phyloP scores from a whole-genome alignment of 2,797 vertebrate species.

The Fistularia tabacaria region DNA sequence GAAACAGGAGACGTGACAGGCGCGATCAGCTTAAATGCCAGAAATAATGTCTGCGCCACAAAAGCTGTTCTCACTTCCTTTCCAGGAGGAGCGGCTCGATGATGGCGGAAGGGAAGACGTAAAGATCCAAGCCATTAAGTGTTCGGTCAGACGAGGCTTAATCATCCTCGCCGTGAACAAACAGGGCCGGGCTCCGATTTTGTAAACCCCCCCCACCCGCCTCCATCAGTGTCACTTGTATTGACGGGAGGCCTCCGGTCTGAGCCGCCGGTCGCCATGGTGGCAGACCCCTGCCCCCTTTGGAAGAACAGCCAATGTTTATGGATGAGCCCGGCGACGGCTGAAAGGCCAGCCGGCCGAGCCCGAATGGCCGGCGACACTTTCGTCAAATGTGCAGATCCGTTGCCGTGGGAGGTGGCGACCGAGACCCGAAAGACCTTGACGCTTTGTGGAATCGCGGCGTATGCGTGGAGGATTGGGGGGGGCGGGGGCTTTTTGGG shows the following conservation, averaged over 20 bases:
- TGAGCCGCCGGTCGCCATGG: constrained; percentile 60
- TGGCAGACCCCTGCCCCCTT: constrained; percentile 48
- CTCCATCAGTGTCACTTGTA: constrained; percentile 29
- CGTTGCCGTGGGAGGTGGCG: neutral
- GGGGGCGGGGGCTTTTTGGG: constrained; percentile 2
- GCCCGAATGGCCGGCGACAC: constrained; percentile 8
- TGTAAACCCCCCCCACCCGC: constrained; percentile 1
- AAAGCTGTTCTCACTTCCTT: constrained; percentile 35
- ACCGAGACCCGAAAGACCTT: neutral
- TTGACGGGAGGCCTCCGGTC: constrained; percentile 38
- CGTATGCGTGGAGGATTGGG: neutral
- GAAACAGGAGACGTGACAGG: constrained; percentile 22
- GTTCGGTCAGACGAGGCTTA: too few relatives aligned
- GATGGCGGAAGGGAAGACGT: constrained; percentile 21
- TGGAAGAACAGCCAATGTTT: constrained; percentile 63
- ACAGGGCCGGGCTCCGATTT: constrained; percentile 16
- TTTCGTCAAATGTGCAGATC: neutral
- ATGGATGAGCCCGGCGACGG: constrained; percentile 53
- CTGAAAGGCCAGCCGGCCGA: constrained; percentile 30
- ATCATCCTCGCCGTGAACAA: neutral
- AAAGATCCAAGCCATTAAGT: neutral
- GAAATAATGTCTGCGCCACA: constrained; percentile 34
- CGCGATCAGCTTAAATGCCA: constrained; percentile 18
- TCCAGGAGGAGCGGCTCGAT: neutral
- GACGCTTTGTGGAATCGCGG: neutral